A percentile compares a stretch with the other conserved stretches of the same genome.
Conservation (phyloP, 2,797 vertebrate species). For the Aldrovandia affinis region DNA sequence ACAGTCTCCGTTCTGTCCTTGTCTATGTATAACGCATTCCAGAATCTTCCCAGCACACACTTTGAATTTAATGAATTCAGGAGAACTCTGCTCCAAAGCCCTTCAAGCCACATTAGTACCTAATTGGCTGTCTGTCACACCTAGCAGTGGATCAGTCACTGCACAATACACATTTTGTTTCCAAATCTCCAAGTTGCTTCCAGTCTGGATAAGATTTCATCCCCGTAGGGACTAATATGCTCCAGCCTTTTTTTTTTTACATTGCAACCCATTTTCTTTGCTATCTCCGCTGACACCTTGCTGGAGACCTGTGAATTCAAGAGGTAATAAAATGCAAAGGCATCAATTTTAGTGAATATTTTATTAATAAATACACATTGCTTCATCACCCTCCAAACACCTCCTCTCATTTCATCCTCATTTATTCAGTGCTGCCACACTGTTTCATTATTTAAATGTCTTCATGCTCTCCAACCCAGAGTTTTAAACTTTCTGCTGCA, state of each 20-base stretch:
- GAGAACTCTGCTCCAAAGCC: neutral
- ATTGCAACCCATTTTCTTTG: neutral
- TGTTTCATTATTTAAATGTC: constrained; percentile 64
- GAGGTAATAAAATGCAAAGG: constrained; percentile 13
- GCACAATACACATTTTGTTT: too few relatives aligned
- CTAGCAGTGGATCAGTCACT: neutral
- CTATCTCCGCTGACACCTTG: constrained; percentile 16
- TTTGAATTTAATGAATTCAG: neutral
- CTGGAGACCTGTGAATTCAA: neutral
- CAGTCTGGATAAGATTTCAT: constrained; percentile 17
- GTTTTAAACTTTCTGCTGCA: constrained; percentile 74
- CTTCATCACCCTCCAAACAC: constrained; percentile 61
- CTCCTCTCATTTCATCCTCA: constrained; percentile 52
- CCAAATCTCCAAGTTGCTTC: neutral
- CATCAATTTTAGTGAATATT: constrained; percentile 38
- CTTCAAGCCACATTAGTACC: neutral
- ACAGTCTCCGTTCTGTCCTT: neutral
- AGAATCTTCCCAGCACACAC: neutral
- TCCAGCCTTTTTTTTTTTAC: constrained; percentile 1
- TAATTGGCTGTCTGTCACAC: constrained; percentile 14
- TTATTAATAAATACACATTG: constrained; percentile 70
- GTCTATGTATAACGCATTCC: neutral
- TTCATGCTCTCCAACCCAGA: constrained; percentile 12
- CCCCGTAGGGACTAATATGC: neutral
- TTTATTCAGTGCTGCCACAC: constrained; percentile 61